Evolutionary conservation across 2,888 invertebrate species (phyloP), one percentile per base, ranked within the genome.

Genomic region (Mimumesa dahlbomi): DNA sequence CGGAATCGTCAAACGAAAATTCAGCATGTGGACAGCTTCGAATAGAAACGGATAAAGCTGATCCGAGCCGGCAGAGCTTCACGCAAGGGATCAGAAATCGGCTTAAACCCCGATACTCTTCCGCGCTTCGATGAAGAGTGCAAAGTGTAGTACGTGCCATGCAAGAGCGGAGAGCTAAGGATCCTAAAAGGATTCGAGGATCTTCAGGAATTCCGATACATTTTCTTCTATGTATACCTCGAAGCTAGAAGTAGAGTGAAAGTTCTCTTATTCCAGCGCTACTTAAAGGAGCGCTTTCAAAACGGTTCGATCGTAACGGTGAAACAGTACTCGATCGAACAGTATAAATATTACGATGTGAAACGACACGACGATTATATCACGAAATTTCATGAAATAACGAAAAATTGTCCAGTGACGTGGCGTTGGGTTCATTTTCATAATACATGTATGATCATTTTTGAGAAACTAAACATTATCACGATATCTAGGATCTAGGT

Each of bases 41-140:
- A 53, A 46, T 61, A 63, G 61, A 77, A 80, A 62, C 63, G 73
- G 75, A 77, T 80, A 78, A 81, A 70, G 62, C 57, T 75, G 77
- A 81, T 81, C 74, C 73, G 63, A 67, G 62, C 62, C 53, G 50
- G 56, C 64, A 45, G 72, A 66, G 68, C 57, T 70, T 64, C 57
- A 38, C 56, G 29, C 21, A 13, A 18, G 14, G 65, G 53, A 70
- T 77, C 68, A 73, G 73, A 68, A 77, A 79, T 80, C 75, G 75
- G 73, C 73, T 79, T 78, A 79, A 79, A 67, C 54, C 66, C 53
- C 71, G 66, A 73, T 76, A 68, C 71, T 64, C 50, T 31, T 52
- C 48, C 43, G 71, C 70, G 59, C 63, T 71, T 62, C 73, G 57
- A 70, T 68, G 80, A 79, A 79, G 75, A 82, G 78, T 80, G 76